Evolutionary conservation across 2,888 invertebrate species (phyloP), one percentile per base, ranked within the genome.

Genomic region (Eristalis intricaria): DNA sequence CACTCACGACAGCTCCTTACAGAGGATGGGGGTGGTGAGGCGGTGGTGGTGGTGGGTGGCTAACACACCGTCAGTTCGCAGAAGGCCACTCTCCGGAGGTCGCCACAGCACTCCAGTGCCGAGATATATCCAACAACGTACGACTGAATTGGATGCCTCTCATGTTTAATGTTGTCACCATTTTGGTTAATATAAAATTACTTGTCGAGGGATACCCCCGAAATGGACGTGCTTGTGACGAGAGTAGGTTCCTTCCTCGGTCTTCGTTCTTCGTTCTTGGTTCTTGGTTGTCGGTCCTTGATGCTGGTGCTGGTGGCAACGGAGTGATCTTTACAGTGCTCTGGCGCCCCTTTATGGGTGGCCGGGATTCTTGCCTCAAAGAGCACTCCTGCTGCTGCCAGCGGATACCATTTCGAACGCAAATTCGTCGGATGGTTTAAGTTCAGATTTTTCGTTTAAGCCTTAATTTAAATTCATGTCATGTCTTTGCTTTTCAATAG

Each of bases 381-480:
- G 63, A 64, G 56, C 63, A 38, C 38, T n/a, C n/a, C n/a, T 13
- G 69, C 38, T 38, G 69, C 23, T 73, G 58, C 22, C 19, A 58
- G 71, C 60, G 58, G 79, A 73, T 40, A 66, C 64, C 71, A 73
- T 71, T 79, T 79, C 60, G 58, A 73, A 79, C 79, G 71, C 64
- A 79, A 79, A 79, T 73, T 73, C 79, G 79, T 32, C 73, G 60
- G 26, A 79, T 79, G 79, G 71, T 79, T 71, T 71, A 71, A 38
- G 65, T 79, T 79, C 68, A 83, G 78, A 77, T 80, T 84, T 75
- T 78, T 79, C 78, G 73, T 78, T 63, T 84, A 89, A 78, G 87
- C 89, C 79, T 87, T 84, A 81, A 84, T 89, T 89, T 84, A 87
- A 87, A 89, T 89, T 89, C 89, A 89, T 87, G 87, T 87, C 89